Evolutionary conservation across 2,888 invertebrate species (phyloP), one percentile per base, ranked within the genome.

Genomic region (Melinaea menophilus): DNA sequence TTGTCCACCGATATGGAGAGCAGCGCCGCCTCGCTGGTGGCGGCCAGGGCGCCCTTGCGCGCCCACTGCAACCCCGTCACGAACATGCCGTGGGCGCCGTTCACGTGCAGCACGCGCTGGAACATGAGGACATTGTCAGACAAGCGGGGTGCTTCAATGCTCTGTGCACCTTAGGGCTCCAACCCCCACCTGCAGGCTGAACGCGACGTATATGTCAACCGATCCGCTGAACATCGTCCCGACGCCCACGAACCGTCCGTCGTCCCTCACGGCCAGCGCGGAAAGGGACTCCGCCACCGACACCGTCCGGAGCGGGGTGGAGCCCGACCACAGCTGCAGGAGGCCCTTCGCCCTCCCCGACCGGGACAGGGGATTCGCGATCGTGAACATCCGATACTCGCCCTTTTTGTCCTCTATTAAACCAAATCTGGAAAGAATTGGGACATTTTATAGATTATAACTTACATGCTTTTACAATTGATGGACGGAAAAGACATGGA

Each of bases 1-100:
- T 98, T 98, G 92, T 99, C 99, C 47, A 98, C 97, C 35, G 98
- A 98, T 78, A 99, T 97, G 81, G 98, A 98, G 71, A 99, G 92
- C 71, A 98, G 95, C 55, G 98, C 97, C 61, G 97, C 96, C 85
- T 97, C 96, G 56, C 94, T 92, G 77, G 94, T 93, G 54, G 67
- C 64, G 22, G 56, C 64, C 47, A 68, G 93, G 82, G 35, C 91
- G 92, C 67, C 93, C 37, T 97, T 61, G 47, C 67, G 97, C 74
- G 99, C 91, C 91, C 99, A 99, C 90, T 97, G 96, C 72, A 99
- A 90, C 11, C 98, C 98, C 59, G 99, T 99, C 69, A 99, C 96
- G 91, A 99, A 99, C 94, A 98, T 98, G 77, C 95, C 95, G 92
- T 99, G 99, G 68, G 97, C 97, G 78, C 93, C 93, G 71, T 93